These are phyloP conservation scores for Drepanosiphum platanoidis DNA, from an alignment of 2,888 invertebrate genomes.

Conservation along the genomic window DNA sequence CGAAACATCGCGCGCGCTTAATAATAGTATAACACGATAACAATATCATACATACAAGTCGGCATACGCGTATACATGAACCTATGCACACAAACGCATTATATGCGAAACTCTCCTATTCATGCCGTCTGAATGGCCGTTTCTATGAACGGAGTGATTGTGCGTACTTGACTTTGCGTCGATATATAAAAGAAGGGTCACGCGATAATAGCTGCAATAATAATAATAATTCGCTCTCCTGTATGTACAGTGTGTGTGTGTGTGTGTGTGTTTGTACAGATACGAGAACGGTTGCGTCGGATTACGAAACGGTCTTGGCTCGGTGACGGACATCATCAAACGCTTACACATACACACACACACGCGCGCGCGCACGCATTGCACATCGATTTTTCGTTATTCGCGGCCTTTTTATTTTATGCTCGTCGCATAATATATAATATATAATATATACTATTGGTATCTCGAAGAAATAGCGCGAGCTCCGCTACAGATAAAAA, in stretches of 20 bases:
- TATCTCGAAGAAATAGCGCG: too few relatives aligned
- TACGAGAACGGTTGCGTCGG: neutral
- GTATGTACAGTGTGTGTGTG: neutral
- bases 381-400: neutral
- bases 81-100: neutral
- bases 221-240: neutral
- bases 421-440: too few relatives aligned
- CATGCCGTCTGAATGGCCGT: neutral
- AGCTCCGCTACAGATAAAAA: too few relatives aligned
- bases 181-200: slow-evolving; percentile 3
- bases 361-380: neutral
- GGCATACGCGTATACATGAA: neutral
- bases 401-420: neutral
- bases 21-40: neutral
- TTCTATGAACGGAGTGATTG: neutral
- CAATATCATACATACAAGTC: neutral
- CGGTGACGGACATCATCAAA: too few relatives aligned
- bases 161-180: neutral
- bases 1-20: neutral
- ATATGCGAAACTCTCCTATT: neutral
- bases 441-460: too few relatives aligned
- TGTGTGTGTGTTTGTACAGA: neutral
- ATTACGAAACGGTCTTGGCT: neutral
- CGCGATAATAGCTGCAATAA: neutral
- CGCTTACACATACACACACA: too few relatives aligned